Conservation (phyloP, 2,797 vertebrate genomes). For the Triplophysa yarkandensis region DNA sequence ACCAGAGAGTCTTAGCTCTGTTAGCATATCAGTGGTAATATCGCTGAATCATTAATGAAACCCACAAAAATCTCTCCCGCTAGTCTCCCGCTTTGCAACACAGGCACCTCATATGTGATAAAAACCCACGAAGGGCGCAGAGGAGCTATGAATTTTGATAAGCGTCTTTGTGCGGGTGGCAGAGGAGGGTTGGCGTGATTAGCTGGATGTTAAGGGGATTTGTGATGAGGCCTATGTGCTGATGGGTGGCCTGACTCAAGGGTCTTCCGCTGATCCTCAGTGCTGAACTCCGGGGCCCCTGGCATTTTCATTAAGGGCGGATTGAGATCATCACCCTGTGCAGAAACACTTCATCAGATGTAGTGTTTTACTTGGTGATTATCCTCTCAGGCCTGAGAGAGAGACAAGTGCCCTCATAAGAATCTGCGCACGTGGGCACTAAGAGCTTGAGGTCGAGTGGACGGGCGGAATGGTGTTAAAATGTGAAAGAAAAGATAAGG, state of each 20-base stretch:
- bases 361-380: slow-evolving; percentile 99
- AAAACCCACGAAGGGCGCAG: slow-evolving; percentile 37
- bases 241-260: slow-evolving; percentile 82
- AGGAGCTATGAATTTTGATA: slow-evolving; percentile 84
- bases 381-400: slow-evolving; percentile 91
- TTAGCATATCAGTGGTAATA: not conserved
- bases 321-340: slow-evolving; percentile 93
- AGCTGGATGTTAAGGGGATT: slow-evolving; percentile 79
- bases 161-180: slow-evolving; percentile 64
- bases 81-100: not conserved
- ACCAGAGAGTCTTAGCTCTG: not conserved
- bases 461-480: slow-evolving; percentile 35
- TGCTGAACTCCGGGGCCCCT: slow-evolving; percentile 90
- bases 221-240: slow-evolving; percentile 75
- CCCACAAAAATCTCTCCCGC: not conserved
- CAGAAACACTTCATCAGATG: slow-evolving; percentile 99
- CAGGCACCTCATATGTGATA: slow-evolving; percentile 33
- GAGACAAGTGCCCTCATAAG: slow-evolving; percentile 79
- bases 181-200: slow-evolving; percentile 60
- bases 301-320: slow-evolving; percentile 99
- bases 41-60: not conserved
- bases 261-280: slow-evolving; percentile 84
- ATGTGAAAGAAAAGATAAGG: not conserved
- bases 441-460: slow-evolving; percentile 71
- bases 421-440: slow-evolving; percentile 67